Evolutionary conservation across 2,113 vertebrate species (phyloP).

Genomic region (Elaphurus davidianus): DNA sequence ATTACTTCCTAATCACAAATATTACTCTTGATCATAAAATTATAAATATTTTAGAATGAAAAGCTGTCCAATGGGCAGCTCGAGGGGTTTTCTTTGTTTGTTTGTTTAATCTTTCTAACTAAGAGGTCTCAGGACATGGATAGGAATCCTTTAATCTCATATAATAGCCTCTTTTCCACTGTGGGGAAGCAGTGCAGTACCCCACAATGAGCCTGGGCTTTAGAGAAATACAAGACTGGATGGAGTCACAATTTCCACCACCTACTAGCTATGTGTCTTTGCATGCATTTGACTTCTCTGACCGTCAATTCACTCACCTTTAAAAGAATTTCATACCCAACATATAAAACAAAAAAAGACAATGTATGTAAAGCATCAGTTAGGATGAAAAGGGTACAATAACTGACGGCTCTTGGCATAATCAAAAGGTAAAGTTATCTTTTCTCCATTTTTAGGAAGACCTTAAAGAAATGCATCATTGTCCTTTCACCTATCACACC

Average conservation of each 20-base stretch:
- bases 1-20: slow-evolving; percentile 33
- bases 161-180: not conserved
- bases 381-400: not conserved
- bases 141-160: not conserved
- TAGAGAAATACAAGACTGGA: not conserved
- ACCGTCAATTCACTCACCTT: not conserved
- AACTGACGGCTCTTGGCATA: not conserved
- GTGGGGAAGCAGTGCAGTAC: not conserved
- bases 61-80: not conserved
- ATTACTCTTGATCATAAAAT: slow-evolving; percentile 14
- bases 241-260: not conserved
- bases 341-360: not conserved
- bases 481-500: not conserved
- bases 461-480: not conserved
- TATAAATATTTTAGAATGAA: slow-evolving; percentile 5
- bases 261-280: not conserved
- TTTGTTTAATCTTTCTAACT: not conserved
- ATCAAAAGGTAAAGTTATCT: not conserved
- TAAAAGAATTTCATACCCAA: not conserved
- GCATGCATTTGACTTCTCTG: not conserved
- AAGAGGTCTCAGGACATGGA: not conserved
- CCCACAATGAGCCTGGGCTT: not conserved
- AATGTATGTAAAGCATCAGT: not conserved
- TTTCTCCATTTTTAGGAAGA: not conserved
- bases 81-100: not conserved